These are phyloP conservation scores for Neodiprion pinetum DNA, from an alignment of 1,140 invertebrate genomes.

Conservation along the genomic window DNA sequence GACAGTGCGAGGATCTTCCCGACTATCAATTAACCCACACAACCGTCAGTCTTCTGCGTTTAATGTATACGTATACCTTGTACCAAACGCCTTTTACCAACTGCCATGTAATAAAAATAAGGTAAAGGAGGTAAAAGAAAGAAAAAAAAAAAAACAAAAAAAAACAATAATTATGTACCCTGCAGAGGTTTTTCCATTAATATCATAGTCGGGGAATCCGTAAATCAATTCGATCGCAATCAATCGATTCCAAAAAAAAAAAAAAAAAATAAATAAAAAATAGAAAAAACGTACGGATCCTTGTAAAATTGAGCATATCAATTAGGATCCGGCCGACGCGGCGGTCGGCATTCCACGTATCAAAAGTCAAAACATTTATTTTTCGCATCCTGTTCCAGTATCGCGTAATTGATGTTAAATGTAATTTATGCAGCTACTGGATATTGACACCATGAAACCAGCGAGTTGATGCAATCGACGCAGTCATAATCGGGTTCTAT, in stretches of 20 bases:
- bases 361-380: background rate
- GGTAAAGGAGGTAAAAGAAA: background rate
- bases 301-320: too few species aligned
- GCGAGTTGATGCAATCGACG: background rate
- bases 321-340: too few species aligned
- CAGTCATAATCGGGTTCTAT: background rate
- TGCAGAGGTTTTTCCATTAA: too few species aligned
- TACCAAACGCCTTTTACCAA: background rate
- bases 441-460: background rate
- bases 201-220: too few species aligned
- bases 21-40: background rate
- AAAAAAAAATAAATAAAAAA: background rate
- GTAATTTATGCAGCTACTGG: background rate
- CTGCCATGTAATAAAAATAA: background rate
- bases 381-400: background rate
- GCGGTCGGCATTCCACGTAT: too few species aligned
- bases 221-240: too few species aligned
- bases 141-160: too few species aligned
- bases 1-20: background rate
- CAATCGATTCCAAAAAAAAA: background rate
- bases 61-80: too few species aligned
- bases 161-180: too few species aligned
- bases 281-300: too few species aligned
- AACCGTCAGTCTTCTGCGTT: too few species aligned
- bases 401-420: background rate